A percentile compares a stretch with the other conserved stretches of the same genome.
Conservation (phyloP, 2,113 vertebrate genomes). For the Urocolius indicus region DNA sequence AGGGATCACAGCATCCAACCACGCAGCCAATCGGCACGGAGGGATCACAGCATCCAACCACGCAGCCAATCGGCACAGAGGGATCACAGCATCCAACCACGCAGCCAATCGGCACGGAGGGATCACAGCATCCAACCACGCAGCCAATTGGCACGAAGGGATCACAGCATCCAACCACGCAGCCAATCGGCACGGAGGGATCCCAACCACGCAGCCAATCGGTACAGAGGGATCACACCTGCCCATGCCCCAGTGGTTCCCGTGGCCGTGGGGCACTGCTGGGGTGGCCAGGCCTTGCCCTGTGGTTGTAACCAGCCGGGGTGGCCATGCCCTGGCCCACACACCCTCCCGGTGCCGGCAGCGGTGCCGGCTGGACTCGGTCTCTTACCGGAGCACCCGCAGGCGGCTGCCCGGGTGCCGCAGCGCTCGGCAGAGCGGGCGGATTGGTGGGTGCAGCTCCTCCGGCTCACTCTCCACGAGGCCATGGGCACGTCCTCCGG, state of each 20-base stretch:
- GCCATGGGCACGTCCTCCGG: rapidly evolving
- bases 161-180: background rate
- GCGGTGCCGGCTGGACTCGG: background rate
- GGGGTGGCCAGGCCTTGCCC: too few relatives aligned
- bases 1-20: too few relatives aligned
- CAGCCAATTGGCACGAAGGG: background rate
- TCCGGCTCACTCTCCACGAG: too few relatives aligned
- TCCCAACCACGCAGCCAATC: background rate
- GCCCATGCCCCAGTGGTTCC: too few relatives aligned
- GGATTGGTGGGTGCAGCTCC: background rate
- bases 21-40: background rate
- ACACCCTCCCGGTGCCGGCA: rapidly evolving
- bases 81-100: too few relatives aligned
- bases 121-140: too few relatives aligned
- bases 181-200: too few relatives aligned
- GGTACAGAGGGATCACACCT: background rate
- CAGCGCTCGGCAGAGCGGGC: background rate
- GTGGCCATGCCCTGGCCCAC: background rate
- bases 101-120: background rate
- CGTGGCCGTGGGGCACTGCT: too few relatives aligned
- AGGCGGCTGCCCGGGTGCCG: background rate
- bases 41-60: background rate
- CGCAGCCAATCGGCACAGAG: background rate
- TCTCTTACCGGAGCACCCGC: background rate
- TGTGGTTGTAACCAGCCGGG: too few relatives aligned